A percentile compares a stretch with the other conserved stretches of the same genome.
These are phyloP conservation scores for Acrocephalus arundinaceus DNA, from an alignment of 2,113 vertebrate genomes.

Conservation along the genomic window DNA sequence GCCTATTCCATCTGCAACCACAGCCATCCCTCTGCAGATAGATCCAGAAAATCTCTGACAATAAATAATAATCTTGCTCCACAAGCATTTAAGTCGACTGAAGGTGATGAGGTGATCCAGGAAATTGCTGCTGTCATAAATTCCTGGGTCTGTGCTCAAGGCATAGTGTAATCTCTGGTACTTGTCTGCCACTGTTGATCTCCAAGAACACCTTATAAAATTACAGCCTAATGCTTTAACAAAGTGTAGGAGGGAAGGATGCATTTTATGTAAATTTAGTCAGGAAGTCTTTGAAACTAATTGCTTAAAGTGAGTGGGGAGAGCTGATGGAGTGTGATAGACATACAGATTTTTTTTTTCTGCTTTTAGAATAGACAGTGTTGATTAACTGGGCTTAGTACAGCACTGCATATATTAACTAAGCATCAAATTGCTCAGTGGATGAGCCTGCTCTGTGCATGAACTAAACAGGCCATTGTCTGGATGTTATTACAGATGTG, in stretches of 20 bases:
- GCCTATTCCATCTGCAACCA: not conserved
- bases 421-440: not conserved
- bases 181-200: not conserved
- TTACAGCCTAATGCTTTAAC: not conserved
- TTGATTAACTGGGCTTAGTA: conserved; percentile 35
- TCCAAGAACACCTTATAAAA: not conserved
- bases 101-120: not conserved
- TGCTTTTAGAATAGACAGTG: not conserved
- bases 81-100: not conserved
- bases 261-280: conserved; percentile 39
- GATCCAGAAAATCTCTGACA: not conserved
- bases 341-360: not conserved
- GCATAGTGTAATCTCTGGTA: not conserved
- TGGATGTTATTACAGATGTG: not conserved
- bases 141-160: not conserved
- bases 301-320: conserved; percentile 16
- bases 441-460: not conserved
- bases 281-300: conserved; percentile 30
- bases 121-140: not conserved
- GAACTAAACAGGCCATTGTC: not conserved
- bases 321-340: conserved; percentile 43
- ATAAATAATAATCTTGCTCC: not conserved
- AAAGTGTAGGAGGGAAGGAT: not conserved
- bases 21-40: not conserved
- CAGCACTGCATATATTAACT: conserved; percentile 32